A percentile compares a stretch with the other conserved stretches of the same genome.
phyloP scores from a whole-genome alignment of 2,888 invertebrate species.

The Congeria kusceri region DNA sequence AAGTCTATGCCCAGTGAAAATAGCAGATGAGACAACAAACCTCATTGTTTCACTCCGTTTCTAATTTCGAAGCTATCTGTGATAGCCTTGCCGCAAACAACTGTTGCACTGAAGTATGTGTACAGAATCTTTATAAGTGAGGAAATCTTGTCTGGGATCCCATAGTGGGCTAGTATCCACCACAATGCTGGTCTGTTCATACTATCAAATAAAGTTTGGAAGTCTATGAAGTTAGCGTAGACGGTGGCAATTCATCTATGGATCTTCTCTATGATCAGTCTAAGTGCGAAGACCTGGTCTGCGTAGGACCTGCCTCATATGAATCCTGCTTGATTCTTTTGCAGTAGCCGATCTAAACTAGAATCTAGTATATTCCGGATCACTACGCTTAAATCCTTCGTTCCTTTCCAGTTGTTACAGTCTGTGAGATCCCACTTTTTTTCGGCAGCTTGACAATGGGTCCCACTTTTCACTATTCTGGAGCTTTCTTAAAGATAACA shows the following conservation, averaged over 20 bases:
- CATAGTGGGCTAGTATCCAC: slow-evolving; percentile 30
- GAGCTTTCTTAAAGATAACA: slow-evolving; percentile 3
- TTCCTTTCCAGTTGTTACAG: slow-evolving; percentile 35
- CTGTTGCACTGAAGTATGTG: slow-evolving; percentile 13
- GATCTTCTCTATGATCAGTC: background rate
- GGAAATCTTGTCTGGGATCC: slow-evolving; percentile 32
- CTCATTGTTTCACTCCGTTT: slow-evolving; percentile 38
- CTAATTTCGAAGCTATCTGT: slow-evolving; percentile 22
- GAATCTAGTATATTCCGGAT: slow-evolving; percentile 5
- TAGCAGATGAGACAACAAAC: slow-evolving; percentile 24
- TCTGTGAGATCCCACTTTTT: slow-evolving; percentile 30
- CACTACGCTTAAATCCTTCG: slow-evolving; percentile 24
- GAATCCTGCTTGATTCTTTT: slow-evolving; percentile 35
- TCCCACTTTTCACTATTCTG: slow-evolving; percentile 14
- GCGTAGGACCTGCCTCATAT: slow-evolving; percentile 22
- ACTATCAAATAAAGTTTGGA: slow-evolving; percentile 20
- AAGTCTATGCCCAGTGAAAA: slow-evolving; percentile 27
- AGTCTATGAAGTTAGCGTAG: slow-evolving; percentile 23
- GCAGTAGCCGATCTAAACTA: slow-evolving; percentile 2
- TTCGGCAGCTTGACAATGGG: slow-evolving; percentile 14
- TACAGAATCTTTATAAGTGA: slow-evolving; percentile 22
- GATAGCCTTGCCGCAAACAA: background rate
- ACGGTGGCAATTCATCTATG: background rate
- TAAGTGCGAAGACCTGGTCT: slow-evolving; percentile 16
- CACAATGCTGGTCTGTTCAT: slow-evolving; percentile 18